Percentiles rank a stretch among this genome's conserved stretches.
Conservation (phyloP, 2,113 vertebrate species). For the Paralichthys olivaceus region DNA sequence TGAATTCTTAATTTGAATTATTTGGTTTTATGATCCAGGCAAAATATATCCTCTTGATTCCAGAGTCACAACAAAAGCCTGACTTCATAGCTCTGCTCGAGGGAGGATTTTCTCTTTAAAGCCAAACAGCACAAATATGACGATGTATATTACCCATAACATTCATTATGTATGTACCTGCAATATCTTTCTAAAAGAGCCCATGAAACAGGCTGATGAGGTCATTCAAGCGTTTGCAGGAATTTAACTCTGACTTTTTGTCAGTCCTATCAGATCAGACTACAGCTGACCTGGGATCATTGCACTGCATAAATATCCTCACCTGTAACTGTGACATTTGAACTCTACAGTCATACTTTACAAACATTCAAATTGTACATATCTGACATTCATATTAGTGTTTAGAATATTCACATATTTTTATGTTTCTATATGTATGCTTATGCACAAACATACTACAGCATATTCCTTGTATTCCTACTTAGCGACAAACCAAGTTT, state of each 20-base stretch:
- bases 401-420: too few relatives aligned
- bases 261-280: neutral
- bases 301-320: too few relatives aligned
- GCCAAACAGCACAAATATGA: conserved; percentile 16
- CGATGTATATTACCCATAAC: neutral
- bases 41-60: neutral
- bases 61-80: neutral
- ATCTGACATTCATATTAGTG: too few relatives aligned
- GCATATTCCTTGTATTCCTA: too few relatives aligned
- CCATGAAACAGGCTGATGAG: neutral
- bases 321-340: too few relatives aligned
- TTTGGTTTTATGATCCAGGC: neutral
- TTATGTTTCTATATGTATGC: too few relatives aligned
- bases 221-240: neutral
- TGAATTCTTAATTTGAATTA: neutral
- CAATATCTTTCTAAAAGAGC: neutral
- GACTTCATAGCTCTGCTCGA: neutral
- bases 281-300: neutral
- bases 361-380: too few relatives aligned
- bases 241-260: too few relatives aligned
- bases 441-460: too few relatives aligned
- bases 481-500: too few relatives aligned
- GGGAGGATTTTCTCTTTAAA: conserved; percentile 33
- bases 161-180: neutral
- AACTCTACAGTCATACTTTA: too few relatives aligned